Conservation (phyloP, 92 coral and sea anemone genomes). For the Scolanthus callimorphus region DNA sequence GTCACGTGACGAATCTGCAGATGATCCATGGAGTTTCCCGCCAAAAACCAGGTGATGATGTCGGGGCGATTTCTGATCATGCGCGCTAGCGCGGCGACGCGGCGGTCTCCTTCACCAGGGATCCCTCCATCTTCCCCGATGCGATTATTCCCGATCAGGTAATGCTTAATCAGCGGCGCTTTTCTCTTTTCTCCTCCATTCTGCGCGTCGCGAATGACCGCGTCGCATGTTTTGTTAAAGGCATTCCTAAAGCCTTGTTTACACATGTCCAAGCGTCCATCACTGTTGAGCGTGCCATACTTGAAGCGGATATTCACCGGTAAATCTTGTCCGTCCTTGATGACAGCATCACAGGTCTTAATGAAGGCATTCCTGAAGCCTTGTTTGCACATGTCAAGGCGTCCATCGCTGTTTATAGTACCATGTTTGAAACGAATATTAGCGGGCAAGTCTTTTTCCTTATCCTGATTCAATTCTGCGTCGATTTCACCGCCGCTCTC, state of each 20-base stretch:
- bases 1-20: slow-evolving; percentile 32
- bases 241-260: slow-evolving; percentile 60
- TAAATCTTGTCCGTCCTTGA: slow-evolving; percentile 36
- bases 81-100: slow-evolving; percentile 49
- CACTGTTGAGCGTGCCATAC: slow-evolving; percentile 53
- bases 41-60: slow-evolving; percentile 51
- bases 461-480: background rate
- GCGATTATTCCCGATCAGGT: slow-evolving; percentile 58
- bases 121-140: slow-evolving; percentile 51
- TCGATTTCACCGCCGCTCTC: slow-evolving; percentile 28
- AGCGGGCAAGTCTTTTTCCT: slow-evolving; percentile 21
- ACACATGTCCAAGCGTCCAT: slow-evolving; percentile 55
- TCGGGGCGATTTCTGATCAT: slow-evolving; percentile 58
- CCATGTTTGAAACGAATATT: slow-evolving; percentile 54
- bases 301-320: slow-evolving; percentile 53
- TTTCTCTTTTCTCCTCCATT: slow-evolving; percentile 18
- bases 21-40: slow-evolving; percentile 42
- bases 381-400: slow-evolving; percentile 53
- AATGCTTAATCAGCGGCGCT: slow-evolving; percentile 41
- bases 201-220: slow-evolving; percentile 34
- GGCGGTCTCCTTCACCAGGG: slow-evolving; percentile 46
- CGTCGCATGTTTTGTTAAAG: slow-evolving; percentile 33
- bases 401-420: slow-evolving; percentile 52
- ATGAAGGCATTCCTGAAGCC: slow-evolving; percentile 55
- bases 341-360: slow-evolving; percentile 58